Conservation (phyloP, 2,888 invertebrate species). For the Meandrusa payeni region DNA sequence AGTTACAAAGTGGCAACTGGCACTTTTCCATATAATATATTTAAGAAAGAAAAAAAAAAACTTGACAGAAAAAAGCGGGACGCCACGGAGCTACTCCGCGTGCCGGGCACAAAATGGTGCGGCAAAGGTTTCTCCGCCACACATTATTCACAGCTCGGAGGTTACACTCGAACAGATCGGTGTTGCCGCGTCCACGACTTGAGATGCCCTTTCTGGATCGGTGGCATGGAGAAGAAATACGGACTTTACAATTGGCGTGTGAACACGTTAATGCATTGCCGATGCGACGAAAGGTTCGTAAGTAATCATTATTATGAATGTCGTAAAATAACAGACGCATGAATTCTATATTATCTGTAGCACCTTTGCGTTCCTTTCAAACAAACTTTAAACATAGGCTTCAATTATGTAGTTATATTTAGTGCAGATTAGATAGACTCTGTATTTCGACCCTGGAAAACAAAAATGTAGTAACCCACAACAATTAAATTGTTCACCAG, state of each 20-base stretch:
- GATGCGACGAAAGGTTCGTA: conserved; percentile 93
- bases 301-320: too few species aligned
- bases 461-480: too few species aligned
- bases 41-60: conserved; percentile 28
- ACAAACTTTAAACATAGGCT: too few species aligned
- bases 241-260: conserved; percentile 94
- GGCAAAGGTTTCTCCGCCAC: conserved; percentile 92
- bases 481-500: too few species aligned
- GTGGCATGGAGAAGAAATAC: conserved; percentile 90
- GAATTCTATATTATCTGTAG: background rate
- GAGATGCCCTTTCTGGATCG: conserved; percentile 91
- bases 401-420: too few species aligned
- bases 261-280: conserved; percentile 95
- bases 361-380: too few species aligned
- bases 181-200: conserved; percentile 95
- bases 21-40: too few species aligned
- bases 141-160: conserved; percentile 90
- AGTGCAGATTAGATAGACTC: too few species aligned
- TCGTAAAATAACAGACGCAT: conserved; percentile 1
- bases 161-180: conserved; percentile 90
- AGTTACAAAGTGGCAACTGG: too few species aligned
- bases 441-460: too few species aligned
- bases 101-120: conserved; percentile 97
- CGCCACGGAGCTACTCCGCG: conserved; percentile 85
- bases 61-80: conserved; percentile 66